phyloP scores from a whole-genome alignment of 2,888 invertebrate genomes.

The Molorchus minor region DNA sequence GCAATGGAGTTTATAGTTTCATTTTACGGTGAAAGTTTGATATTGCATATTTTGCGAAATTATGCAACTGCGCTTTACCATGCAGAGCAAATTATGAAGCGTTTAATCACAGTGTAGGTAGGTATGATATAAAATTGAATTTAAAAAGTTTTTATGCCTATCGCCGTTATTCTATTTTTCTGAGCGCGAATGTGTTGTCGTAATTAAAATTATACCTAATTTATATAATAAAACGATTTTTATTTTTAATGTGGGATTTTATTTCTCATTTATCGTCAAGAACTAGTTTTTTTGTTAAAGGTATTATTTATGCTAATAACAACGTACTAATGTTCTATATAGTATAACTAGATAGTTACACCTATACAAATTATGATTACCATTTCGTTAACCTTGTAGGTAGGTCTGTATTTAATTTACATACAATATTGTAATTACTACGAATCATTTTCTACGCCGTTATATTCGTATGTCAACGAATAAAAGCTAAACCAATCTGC shows the following conservation, averaged over 20 bases:
- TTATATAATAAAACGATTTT: constrained; percentile 1
- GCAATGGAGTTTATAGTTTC: constrained; percentile 11
- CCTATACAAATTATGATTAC: constrained; percentile 9
- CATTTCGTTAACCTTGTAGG: constrained; percentile 7
- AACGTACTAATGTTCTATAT: neutral
- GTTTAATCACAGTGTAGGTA: too few relatives aligned
- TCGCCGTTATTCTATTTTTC: too few relatives aligned
- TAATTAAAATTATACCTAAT: neutral
- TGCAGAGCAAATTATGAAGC: constrained; percentile 12
- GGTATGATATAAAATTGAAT: too few relatives aligned
- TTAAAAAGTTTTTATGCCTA: too few relatives aligned
- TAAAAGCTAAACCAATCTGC: too few relatives aligned
- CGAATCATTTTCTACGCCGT: neutral
- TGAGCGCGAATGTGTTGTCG: too few relatives aligned
- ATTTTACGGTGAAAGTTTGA: constrained; percentile 18
- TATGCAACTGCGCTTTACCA: constrained; percentile 12
- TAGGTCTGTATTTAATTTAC: constrained; percentile 1
- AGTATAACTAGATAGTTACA: constrained; percentile 12
- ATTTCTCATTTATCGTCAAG: constrained; percentile 9
- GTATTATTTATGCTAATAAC: constrained; percentile 18
- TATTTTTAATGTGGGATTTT: constrained; percentile 9
- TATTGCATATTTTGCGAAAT: constrained; percentile 21
- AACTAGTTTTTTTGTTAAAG: constrained; percentile 18
- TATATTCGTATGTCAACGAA: too few relatives aligned
- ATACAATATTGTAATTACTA: constrained; percentile 2